Evolutionary conservation across 2,888 invertebrate species (phyloP).

Genomic region (Nomada ferruginata): DNA sequence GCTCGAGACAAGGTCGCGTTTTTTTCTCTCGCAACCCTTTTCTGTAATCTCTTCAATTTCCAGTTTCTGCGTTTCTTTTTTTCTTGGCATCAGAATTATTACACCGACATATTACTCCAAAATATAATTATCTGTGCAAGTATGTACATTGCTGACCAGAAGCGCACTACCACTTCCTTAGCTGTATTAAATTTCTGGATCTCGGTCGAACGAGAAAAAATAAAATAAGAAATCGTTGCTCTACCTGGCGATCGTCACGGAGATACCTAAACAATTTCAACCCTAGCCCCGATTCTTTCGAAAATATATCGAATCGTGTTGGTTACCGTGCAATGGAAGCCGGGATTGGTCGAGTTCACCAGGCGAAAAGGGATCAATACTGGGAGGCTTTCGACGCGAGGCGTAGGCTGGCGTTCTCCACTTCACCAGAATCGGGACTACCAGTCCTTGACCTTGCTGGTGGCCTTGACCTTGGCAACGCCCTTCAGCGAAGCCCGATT

Average conservation of each 20-base stretch:
- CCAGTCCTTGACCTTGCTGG: constrained; percentile 63
- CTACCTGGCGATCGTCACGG: constrained; percentile 51
- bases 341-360: constrained; percentile 76
- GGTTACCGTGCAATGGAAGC: constrained; percentile 68
- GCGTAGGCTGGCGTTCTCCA: constrained; percentile 73
- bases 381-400: constrained; percentile 74
- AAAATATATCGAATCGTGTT: constrained; percentile 60
- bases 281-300: constrained; percentile 27
- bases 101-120: too few species aligned
- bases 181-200: background rate
- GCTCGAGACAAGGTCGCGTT: constrained; percentile 6
- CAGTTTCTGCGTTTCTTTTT: background rate
- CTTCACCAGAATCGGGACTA: constrained; percentile 67
- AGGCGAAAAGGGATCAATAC: constrained; percentile 80
- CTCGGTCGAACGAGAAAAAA: background rate
- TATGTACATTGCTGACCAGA: background rate
- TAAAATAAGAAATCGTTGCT: constrained; percentile 12
- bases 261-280: constrained; percentile 29
- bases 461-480: constrained; percentile 68
- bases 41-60: background rate
- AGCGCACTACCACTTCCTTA: background rate
- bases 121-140: too few species aligned
- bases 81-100: too few species aligned
- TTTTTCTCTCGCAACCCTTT: background rate
- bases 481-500: constrained; percentile 51